A percentile compares a stretch with the other conserved stretches of the same genome.
Evolutionary conservation across 2,888 invertebrate genomes (phyloP).

Genomic region (Stratiomys singularior): DNA sequence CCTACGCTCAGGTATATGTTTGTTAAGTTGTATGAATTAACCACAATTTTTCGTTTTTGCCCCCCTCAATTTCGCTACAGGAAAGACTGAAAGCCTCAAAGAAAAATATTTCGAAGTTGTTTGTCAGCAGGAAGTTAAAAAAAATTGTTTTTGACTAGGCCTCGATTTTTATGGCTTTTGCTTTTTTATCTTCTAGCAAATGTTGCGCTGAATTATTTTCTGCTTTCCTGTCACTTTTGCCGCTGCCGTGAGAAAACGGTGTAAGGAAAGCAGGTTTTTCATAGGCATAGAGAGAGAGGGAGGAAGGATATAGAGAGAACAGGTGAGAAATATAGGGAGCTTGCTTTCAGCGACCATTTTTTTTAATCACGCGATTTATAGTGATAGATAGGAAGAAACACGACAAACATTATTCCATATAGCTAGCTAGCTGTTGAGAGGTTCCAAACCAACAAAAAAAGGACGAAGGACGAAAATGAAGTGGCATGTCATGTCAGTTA

Average conservation of each 20-base stretch:
- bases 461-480: too few species aligned
- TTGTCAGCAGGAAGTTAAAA: not conserved
- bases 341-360: conserved; percentile 12
- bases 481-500: too few species aligned
- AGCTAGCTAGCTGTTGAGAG: too few species aligned
- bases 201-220: not conserved
- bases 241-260: not conserved
- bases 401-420: not conserved
- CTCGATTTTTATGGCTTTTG: not conserved
- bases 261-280: not conserved
- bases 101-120: not conserved
- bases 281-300: too few species aligned
- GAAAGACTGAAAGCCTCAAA: not conserved
- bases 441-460: too few species aligned
- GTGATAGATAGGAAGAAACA: not conserved
- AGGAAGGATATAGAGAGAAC: too few species aligned
- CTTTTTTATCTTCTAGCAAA: not conserved
- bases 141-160: not conserved
- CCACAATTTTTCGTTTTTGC: not conserved
- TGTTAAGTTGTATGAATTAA: not conserved
- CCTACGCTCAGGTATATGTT: not conserved
- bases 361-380: conserved; percentile 22
- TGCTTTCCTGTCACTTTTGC: not conserved
- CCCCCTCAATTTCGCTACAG: not conserved
- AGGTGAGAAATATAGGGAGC: too few species aligned